Percentiles rank a stretch among this genome's conserved stretches.
Evolutionary conservation across 1,140 invertebrate species (phyloP).

Genomic region (Lepidurus apus): DNA sequence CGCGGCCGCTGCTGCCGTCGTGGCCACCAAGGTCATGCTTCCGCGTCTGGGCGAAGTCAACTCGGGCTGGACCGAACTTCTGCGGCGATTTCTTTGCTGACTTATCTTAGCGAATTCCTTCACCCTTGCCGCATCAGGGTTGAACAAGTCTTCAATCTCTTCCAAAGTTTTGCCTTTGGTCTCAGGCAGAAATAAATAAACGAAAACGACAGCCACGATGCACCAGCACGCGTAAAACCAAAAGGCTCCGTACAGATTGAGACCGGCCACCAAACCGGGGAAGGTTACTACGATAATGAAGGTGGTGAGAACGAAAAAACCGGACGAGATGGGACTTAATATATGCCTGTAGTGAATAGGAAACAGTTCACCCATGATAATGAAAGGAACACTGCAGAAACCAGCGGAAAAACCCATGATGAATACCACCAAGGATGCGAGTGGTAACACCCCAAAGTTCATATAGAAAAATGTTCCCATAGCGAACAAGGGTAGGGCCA

Average conservation of each 20-base stretch:
- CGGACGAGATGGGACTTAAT: constrained; percentile 56
- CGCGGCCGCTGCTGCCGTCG: too few species aligned
- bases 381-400: too few species aligned
- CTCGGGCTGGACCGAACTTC: not conserved
- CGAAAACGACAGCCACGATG: constrained; percentile 59
- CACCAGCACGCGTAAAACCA: constrained; percentile 76
- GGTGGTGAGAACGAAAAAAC: constrained; percentile 66
- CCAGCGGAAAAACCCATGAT: too few species aligned
- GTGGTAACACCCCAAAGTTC: too few species aligned
- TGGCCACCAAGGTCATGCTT: not conserved
- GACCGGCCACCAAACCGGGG: constrained; percentile 52
- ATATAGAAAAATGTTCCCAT: too few species aligned
- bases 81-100: not conserved
- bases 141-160: constrained; percentile 54
- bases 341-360: too few species aligned
- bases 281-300: constrained; percentile 80
- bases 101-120: not conserved
- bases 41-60: not conserved
- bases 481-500: too few species aligned
- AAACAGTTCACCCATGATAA: too few species aligned
- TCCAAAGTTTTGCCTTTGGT: constrained; percentile 81
- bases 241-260: constrained; percentile 70
- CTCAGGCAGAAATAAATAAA: constrained; percentile 73
- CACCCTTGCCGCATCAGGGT: not conserved
- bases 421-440: too few species aligned